Evolutionary conservation across 2,888 invertebrate genomes (phyloP).

Genomic region (Stictocephala bisonia): DNA sequence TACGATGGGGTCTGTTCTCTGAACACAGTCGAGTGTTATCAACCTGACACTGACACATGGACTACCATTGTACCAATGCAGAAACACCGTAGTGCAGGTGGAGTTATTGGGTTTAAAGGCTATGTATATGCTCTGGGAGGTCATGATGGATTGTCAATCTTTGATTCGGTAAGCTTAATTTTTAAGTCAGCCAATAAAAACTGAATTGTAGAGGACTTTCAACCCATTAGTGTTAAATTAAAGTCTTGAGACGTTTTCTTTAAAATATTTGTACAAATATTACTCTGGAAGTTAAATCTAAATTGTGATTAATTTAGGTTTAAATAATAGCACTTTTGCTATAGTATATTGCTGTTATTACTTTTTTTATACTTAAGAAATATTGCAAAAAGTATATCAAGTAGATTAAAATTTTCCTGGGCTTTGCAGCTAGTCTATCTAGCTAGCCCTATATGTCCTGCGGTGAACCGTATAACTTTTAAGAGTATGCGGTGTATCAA

Average conservation of each 20-base stretch:
- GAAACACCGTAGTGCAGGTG: constrained; percentile 78
- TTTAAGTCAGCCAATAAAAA: constrained; percentile 4
- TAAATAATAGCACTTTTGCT: too few species aligned
- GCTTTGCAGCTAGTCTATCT: too few species aligned
- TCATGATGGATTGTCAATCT: constrained; percentile 88
- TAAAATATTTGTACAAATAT: not conserved
- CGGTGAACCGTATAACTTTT: too few species aligned
- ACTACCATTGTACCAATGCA: constrained; percentile 78
- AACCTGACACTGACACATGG: constrained; percentile 80
- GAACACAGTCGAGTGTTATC: constrained; percentile 85
- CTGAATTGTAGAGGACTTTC: constrained; percentile 25
- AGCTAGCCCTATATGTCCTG: too few species aligned
- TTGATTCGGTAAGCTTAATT: constrained; percentile 82
- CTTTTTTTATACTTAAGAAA: too few species aligned
- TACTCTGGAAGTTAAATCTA: not conserved
- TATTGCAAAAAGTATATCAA: too few species aligned
- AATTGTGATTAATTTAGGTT: too few species aligned
- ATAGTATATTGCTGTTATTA: too few species aligned
- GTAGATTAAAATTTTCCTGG: too few species aligned
- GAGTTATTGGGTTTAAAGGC: constrained; percentile 76
- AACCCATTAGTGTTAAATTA: not conserved
- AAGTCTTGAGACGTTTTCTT: not conserved
- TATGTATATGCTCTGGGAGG: constrained; percentile 87
- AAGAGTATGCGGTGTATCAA: too few species aligned
- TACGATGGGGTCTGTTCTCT: constrained; percentile 87